Base-by-base conservation (phyloP, 23 tunicate genomes). In the Diplosoma virens region DNA sequence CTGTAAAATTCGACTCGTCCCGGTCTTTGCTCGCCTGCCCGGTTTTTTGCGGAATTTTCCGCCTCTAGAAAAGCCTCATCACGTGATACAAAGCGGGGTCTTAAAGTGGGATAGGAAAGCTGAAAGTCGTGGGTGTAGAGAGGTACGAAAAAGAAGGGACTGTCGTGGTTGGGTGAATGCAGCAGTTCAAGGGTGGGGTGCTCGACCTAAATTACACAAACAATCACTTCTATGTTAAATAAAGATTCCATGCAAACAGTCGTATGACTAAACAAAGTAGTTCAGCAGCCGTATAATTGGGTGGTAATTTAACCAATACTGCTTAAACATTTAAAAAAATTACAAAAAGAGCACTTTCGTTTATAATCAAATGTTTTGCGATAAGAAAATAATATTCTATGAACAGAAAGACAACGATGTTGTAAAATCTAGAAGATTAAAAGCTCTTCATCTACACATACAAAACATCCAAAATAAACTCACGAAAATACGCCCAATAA, bases 51-150 rank as follows among this genome's bases (percentile, higher is more conserved):
- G 71, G 33, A 30, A 31, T 36, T 63, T 11, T 76, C 18, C 20
- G 31, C 76, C 20, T 3, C 63, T 3, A 50, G 53, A 1, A 28
- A 20, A 16, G 66, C 20, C 65, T 32, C 25, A 3, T 47, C 76
- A 29, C 50, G 28, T n/a, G 65, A 37, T 58, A 32, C 17, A 28
- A 75, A 75, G 2, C 81, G 66, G n/a, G 75, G 37, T 61, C 81
- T 87, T 28, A 81, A 67, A 18, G 69, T 67, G 22, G 97, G 87
- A 9, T 76, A 47, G 25, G 97, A 50, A 9, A 92, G 33, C 33
- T 85, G 92, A 81, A 77, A 86, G 46, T 81, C 86, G 52, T 92
- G 81, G 7, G 41, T 69, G 6, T 63, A 66, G 20, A 92, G 84
- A 16, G 77, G 71, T 33, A 85, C 33, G 2, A 79, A 58, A 33